A percentile compares a stretch with the other conserved stretches of the same genome.
These are phyloP conservation scores for Promerops cafer DNA, from an alignment of 2,113 vertebrate genomes.

Conservation along the genomic window DNA sequence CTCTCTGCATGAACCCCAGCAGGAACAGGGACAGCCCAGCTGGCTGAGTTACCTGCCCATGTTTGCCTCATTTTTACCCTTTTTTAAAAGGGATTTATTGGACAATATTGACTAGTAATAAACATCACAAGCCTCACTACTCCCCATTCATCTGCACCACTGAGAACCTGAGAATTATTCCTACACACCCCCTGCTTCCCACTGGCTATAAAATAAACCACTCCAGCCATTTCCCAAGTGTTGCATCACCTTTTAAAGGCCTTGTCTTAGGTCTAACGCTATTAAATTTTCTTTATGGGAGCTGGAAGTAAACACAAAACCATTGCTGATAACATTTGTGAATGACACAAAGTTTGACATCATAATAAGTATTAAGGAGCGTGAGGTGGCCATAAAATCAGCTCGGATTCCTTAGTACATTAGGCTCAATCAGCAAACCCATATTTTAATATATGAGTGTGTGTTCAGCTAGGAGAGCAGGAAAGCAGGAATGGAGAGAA, in stretches of 20 bases:
- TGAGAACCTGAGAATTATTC: not conserved
- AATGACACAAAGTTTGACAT: slow-evolving; percentile 5
- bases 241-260: not conserved
- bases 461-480: not conserved
- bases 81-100: not conserved
- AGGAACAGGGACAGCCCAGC: not conserved
- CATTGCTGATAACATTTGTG: not conserved
- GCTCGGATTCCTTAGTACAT: slow-evolving; percentile 1
- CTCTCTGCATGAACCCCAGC: not conserved
- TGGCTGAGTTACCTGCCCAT: not conserved
- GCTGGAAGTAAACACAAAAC: not conserved
- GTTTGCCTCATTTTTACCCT: not conserved
- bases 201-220: not conserved
- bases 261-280: not conserved
- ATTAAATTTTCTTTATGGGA: not conserved
- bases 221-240: not conserved
- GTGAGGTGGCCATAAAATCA: not conserved
- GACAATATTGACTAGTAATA: not conserved
- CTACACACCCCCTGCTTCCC: not conserved
- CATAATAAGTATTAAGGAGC: not conserved
- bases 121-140: not conserved
- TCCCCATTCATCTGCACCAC: not conserved
- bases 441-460: not conserved
- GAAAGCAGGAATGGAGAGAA: slow-evolving; percentile 12
- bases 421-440: slow-evolving; percentile 29